These are phyloP conservation scores for Sebastes kiyomatsui DNA, from an alignment of 2,797 vertebrate genomes.

Conservation along the genomic window DNA sequence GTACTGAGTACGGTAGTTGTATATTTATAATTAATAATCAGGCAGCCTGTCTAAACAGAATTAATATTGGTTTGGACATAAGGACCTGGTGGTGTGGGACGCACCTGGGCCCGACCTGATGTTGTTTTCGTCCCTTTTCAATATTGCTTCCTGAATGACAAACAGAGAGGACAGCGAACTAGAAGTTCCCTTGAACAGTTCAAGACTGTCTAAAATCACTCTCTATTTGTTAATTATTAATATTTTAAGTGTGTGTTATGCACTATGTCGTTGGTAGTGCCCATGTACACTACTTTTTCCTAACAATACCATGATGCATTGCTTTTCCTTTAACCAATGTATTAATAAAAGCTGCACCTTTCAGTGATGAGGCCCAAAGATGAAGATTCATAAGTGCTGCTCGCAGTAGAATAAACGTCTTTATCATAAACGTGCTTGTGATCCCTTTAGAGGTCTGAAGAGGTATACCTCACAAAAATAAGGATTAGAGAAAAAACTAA, in stretches of 20 bases:
- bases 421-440: background rate
- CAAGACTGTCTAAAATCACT: accelerated
- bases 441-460: background rate
- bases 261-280: background rate
- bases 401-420: background rate
- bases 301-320: background rate
- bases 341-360: too few species aligned
- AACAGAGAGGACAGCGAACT: accelerated
- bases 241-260: background rate
- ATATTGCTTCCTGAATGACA: background rate
- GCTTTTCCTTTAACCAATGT: background rate
- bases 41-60: background rate
- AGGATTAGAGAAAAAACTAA: background rate
- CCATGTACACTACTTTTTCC: background rate
- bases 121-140: background rate
- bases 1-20: background rate
- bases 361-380: background rate
- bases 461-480: background rate
- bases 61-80: background rate
- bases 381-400: background rate
- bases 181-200: background rate
- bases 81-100: background rate
- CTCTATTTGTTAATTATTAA: background rate
- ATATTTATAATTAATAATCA: background rate
- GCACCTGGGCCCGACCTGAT: background rate